Evolutionary conservation across 2,797 vertebrate genomes (phyloP).

Genomic region (Coracias cyanogaster): DNA sequence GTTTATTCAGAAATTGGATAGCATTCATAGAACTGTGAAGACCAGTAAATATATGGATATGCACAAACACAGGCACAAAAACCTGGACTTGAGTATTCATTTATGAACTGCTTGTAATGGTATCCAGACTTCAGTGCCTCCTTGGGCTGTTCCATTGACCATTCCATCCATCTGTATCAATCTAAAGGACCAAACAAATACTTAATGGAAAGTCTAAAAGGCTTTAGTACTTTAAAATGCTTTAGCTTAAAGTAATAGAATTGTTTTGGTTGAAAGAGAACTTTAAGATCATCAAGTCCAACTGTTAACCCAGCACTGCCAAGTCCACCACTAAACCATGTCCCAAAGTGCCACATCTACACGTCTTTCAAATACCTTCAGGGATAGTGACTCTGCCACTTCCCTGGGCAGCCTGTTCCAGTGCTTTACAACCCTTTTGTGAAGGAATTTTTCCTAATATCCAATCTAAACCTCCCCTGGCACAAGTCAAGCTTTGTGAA

Average conservation of each 20-base stretch:
- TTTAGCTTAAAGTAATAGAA: not conserved
- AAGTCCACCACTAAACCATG: too few species aligned
- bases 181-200: not conserved
- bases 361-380: too few species aligned
- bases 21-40: not conserved
- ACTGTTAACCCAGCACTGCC: too few species aligned
- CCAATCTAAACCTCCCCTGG: not conserved
- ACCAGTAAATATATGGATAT: not conserved
- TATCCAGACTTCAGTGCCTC: not conserved
- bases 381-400: too few species aligned
- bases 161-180: not conserved
- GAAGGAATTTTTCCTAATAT: not conserved
- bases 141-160: not conserved
- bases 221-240: not conserved
- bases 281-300: too few species aligned
- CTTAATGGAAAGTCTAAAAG: not conserved
- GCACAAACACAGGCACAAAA: not conserved
- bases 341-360: too few species aligned
- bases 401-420: too few species aligned
- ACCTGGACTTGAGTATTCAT: accelerated
- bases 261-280: too few species aligned
- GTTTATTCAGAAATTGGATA: not conserved
- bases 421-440: not conserved
- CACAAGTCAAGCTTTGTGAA: not conserved
- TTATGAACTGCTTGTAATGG: not conserved